phyloP scores from a whole-genome alignment of 2,797 vertebrate species.

The Crenichthys baileyi region DNA sequence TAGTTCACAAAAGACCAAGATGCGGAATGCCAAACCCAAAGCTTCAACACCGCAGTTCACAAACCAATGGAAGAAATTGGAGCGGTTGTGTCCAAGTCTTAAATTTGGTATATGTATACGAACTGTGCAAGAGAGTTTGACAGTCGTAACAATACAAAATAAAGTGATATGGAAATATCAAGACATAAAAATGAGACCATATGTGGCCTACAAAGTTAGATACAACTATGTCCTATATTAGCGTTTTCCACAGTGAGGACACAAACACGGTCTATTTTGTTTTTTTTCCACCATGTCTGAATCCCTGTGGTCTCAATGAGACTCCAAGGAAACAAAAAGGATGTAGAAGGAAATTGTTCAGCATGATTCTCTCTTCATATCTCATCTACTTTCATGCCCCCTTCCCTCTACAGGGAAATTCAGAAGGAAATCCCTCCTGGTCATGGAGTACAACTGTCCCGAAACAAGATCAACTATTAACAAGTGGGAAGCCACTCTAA shows the following conservation, averaged over 20 bases:
- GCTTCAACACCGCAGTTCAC: background rate
- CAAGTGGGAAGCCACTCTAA: constrained; percentile 71
- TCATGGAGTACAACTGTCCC: constrained; percentile 72
- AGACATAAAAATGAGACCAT: constrained; percentile 26
- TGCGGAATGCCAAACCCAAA: background rate
- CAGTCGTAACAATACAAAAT: constrained; percentile 2
- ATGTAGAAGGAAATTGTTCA: constrained; percentile 77
- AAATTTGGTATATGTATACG: constrained; percentile 3
- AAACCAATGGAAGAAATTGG: constrained; percentile 2
- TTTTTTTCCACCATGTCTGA: constrained; percentile 44
- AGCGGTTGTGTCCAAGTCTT: background rate
- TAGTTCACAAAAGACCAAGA: background rate
- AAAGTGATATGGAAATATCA: constrained; percentile 5
- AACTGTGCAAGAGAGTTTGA: constrained; percentile 1
- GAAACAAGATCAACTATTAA: constrained; percentile 69
- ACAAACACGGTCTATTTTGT: constrained; percentile 16
- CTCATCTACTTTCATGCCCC: constrained; percentile 75
- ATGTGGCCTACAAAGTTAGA: constrained; percentile 20
- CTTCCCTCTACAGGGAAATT: constrained; percentile 56
- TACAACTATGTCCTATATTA: constrained; percentile 13
- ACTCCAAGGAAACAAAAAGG: constrained; percentile 44
- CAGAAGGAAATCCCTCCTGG: constrained; percentile 77
- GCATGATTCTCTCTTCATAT: constrained; percentile 74
- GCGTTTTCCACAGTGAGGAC: background rate
- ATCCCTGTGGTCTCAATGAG: constrained; percentile 50